Percentiles rank a stretch among this genome's conserved stretches.
Evolutionary conservation across 2,797 vertebrate species (phyloP).

Genomic region (Sebastes itinus): DNA sequence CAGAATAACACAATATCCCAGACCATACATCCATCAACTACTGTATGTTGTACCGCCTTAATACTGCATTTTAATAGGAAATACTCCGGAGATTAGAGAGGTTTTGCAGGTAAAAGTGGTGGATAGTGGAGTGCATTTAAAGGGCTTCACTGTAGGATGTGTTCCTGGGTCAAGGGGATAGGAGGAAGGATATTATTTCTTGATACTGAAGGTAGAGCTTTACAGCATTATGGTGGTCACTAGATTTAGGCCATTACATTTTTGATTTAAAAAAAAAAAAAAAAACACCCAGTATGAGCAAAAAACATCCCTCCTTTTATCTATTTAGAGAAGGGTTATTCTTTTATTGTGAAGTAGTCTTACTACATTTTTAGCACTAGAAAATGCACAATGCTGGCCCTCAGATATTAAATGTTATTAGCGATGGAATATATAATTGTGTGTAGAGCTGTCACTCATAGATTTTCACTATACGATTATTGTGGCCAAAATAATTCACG

Average conservation of each 20-base stretch:
- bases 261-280: not conserved
- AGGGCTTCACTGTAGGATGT: slow-evolving; percentile 14
- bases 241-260: not conserved
- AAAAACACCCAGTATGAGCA: not conserved
- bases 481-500: too few relatives aligned
- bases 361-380: not conserved
- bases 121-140: not conserved
- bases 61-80: not conserved
- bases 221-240: not conserved
- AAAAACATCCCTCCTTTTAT: not conserved
- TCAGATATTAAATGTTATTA: not conserved
- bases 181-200: not conserved
- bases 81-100: not conserved
- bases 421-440: not conserved
- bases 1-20: not conserved
- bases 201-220: not conserved
- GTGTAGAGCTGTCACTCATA: not conserved
- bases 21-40: not conserved
- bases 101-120: not conserved
- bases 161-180: not conserved
- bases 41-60: not conserved
- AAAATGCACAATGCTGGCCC: not conserved
- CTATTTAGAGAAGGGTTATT: not conserved
- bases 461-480: too few relatives aligned
- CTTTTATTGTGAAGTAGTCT: not conserved